Evolutionary conservation across 2,888 invertebrate species (phyloP).

Genomic region (Marasmarcha lunaedactyla): DNA sequence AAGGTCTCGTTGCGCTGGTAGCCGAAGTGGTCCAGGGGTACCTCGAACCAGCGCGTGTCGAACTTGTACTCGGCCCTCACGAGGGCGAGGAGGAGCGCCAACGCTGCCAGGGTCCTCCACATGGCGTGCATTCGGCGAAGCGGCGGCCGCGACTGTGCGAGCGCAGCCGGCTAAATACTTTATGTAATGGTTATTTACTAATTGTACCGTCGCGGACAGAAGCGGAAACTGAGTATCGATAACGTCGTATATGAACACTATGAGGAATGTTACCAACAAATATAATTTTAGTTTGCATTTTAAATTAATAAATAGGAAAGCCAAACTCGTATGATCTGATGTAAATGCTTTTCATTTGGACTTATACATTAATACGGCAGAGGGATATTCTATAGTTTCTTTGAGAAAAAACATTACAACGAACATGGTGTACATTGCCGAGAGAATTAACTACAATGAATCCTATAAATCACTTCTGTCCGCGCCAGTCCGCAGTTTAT

Average conservation of each 20-base stretch:
- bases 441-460: no score
- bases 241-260: background rate
- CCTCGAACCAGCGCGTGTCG: conserved; percentile 56
- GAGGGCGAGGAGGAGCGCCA: conserved; percentile 18
- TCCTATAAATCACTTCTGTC: no score
- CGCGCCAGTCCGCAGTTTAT: conserved; percentile 23
- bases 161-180: background rate
- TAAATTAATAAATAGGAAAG: no score
- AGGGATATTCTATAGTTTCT: no score
- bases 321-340: no score
- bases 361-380: no score
- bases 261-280: background rate
- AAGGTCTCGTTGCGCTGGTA: conserved; percentile 81
- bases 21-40: conserved; percentile 90
- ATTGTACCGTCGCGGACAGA: background rate
- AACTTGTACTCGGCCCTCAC: conserved; percentile 36
- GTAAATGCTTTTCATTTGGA: no score
- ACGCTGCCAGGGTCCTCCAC: background rate
- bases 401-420: no score
- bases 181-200: background rate
- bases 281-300: no score
- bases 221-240: background rate
- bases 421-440: no score
- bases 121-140: background rate
- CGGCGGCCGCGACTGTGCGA: no score